Base-by-base conservation (phyloP, 2,888 invertebrate genomes). In the Cenopis cana region DNA sequence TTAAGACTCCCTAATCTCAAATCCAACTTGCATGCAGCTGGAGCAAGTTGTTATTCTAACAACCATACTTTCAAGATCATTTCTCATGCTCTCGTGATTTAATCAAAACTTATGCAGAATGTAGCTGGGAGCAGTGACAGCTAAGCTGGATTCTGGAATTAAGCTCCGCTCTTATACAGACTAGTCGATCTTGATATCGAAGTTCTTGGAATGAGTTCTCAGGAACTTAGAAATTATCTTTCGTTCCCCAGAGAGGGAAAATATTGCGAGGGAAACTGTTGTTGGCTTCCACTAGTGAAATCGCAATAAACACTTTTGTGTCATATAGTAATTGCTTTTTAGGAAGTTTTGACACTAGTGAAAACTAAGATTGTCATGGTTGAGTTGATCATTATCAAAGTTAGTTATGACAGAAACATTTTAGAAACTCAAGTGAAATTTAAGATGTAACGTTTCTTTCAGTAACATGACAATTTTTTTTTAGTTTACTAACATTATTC, bases 141-240 rank as follows among this genome's bases (percentile, higher is more conserved):
- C 71, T 71, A 61, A 71, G 71, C 61, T 71, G 61, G 61, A 66
- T 67, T 71, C 61, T 71, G 61, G 61, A 66, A 71, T 71, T 61
- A 71, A 69, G 62, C 56, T 62, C 41, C 65, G 66, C 71, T 60
- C 33, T 60, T 20, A 55, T 54, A 18, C 38, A n/a, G 55, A 61
- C 71, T 61, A 71, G 49, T 67, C 66, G 55, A 71, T 71, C 66
- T 41, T 60, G 67, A 71, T 71, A 71, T 56, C 55, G 38, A 71
- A 71, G 61, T 71, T 67, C 67, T 61, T 67, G 71, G n/a, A 71
- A 67, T 67, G 67, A 71, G 71, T 61, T 71, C 56, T 61, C 55
- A 71, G 57, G 59, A 59, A 71, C 67, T 71, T 71, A 67, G 67
- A 67, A 71, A 71, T 66, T 71, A 71, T 71, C 61, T 67, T 67